Percentiles rank a stretch among this genome's conserved stretches.
phyloP scores from a whole-genome alignment of 2,888 invertebrate species.

The Acrocyrtus sp. region DNA sequence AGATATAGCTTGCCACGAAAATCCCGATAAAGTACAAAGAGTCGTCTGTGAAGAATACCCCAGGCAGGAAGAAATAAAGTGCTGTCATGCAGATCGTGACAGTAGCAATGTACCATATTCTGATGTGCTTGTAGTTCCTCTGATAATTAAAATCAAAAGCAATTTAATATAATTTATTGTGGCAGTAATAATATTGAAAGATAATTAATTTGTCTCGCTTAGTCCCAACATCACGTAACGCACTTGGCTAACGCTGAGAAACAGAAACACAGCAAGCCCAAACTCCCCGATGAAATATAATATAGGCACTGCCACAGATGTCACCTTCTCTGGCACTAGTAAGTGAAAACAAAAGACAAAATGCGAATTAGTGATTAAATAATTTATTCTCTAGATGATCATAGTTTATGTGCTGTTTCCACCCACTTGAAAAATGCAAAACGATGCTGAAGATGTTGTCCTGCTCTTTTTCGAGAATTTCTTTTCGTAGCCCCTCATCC shows the following conservation, averaged over 20 bases:
- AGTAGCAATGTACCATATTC: constrained; percentile 53
- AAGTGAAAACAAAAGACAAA: too few species aligned
- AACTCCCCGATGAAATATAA: constrained; percentile 55
- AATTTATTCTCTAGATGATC: too few species aligned
- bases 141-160: too few species aligned
- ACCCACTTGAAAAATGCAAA: constrained; percentile 49
- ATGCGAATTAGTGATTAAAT: too few species aligned
- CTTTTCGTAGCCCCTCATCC: constrained; percentile 31
- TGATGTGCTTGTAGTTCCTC: constrained; percentile 52
- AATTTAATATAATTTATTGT: too few species aligned
- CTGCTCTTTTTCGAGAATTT: constrained; percentile 31
- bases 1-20: constrained; percentile 48
- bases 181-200: not conserved
- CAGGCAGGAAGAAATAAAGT: constrained; percentile 55
- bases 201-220: not conserved
- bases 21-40: constrained; percentile 40
- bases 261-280: constrained; percentile 39
- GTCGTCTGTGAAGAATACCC: constrained; percentile 56
- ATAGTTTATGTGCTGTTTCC: too few species aligned
- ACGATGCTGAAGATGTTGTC: constrained; percentile 44
- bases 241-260: constrained; percentile 41
- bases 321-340: constrained; percentile 53
- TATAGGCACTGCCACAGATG: constrained; percentile 44
- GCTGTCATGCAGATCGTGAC: constrained; percentile 53
- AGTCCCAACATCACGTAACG: too few species aligned